Conservation (phyloP, 1,140 invertebrate species). For the Pentalonia nigronervosa region DNA sequence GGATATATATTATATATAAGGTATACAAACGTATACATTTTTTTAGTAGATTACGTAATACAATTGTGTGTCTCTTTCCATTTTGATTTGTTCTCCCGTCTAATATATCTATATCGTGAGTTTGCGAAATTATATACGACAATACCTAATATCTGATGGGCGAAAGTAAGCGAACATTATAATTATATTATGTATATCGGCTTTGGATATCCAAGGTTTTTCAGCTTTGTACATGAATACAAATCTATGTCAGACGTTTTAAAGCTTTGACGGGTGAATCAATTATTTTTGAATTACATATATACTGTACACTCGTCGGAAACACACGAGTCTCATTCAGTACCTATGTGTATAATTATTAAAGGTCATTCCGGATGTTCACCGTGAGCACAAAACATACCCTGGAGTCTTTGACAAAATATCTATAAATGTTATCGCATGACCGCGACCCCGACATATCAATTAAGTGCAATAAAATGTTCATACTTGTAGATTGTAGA, state of each 20-base stretch:
- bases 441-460: not conserved
- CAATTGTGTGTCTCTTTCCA: not conserved
- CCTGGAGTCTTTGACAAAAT: not conserved
- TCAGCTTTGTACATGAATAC: not conserved
- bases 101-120: not conserved
- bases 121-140: constrained; percentile 33
- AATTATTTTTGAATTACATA: constrained; percentile 26
- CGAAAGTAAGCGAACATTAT: constrained; percentile 40
- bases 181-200: constrained; percentile 30
- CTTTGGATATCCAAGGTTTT: constrained; percentile 55
- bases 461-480: not conserved
- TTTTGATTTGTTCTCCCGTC: constrained; percentile 24
- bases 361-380: constrained; percentile 12
- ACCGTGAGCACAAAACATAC: not conserved
- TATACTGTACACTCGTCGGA: constrained; percentile 4
- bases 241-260: constrained; percentile 46
- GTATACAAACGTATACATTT: not conserved
- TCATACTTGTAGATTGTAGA: too few species aligned
- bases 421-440: not conserved
- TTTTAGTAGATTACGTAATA: constrained; percentile 7
- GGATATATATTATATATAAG: not conserved
- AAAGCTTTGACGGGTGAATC: constrained; percentile 49
- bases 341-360: not conserved
- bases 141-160: constrained; percentile 39
- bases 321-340: not conserved